Evolutionary conservation across 1,140 invertebrate genomes (phyloP).

Genomic region (Branchinecta lindahli): DNA sequence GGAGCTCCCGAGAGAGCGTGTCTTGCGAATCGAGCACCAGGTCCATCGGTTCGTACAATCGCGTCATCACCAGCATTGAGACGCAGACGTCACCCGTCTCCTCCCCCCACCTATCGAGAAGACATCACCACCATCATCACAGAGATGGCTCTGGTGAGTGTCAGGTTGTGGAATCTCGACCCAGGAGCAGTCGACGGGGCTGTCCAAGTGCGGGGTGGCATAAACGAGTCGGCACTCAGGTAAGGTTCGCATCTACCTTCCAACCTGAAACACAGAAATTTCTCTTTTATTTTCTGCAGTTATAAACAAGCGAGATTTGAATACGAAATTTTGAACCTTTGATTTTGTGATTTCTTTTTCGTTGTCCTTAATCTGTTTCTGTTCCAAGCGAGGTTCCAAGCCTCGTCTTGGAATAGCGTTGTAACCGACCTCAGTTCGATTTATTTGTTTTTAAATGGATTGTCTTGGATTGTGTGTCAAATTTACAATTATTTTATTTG

Average conservation of each 20-base stretch:
- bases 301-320: too few relatives aligned
- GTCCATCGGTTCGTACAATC: not conserved
- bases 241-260: not conserved
- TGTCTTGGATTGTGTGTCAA: too few relatives aligned
- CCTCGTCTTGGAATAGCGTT: too few relatives aligned
- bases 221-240: not conserved
- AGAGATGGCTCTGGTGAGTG: slow-evolving; percentile 2
- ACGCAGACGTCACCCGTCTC: slow-evolving; percentile 38
- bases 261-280: too few relatives aligned
- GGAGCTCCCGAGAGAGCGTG: not conserved
- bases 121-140: not conserved
- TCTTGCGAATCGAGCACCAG: not conserved
- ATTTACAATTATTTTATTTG: too few relatives aligned
- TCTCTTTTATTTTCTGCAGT: too few relatives aligned
- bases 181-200: not conserved
- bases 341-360: too few relatives aligned
- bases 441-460: too few relatives aligned
- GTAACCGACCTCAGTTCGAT: too few relatives aligned
- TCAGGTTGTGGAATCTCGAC: not conserved
- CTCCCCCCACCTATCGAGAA: slow-evolving; percentile 29
- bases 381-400: too few relatives aligned
- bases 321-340: too few relatives aligned
- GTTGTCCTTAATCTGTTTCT: too few relatives aligned
- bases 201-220: not conserved
- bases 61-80: slow-evolving; percentile 28